A percentile compares a stretch with the other conserved stretches of the same genome.
Evolutionary conservation across 92 coral and sea anemone genomes (phyloP).

Genomic region (Galaxea fascicularis): DNA sequence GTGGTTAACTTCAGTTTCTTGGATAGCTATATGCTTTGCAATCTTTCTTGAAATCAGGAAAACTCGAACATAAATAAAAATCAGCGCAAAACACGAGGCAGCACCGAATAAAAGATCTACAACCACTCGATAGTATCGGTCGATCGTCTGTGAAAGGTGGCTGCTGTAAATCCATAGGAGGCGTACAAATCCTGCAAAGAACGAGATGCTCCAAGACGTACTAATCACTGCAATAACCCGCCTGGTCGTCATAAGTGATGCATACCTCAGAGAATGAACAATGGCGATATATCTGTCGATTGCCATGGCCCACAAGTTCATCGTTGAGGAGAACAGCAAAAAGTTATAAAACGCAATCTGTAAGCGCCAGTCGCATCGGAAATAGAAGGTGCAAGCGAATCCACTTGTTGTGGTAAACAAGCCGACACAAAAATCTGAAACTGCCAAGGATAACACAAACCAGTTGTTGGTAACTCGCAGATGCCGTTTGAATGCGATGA

Average conservation of each 20-base stretch:
- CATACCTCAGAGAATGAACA: conserved; percentile 73
- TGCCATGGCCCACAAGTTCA: conserved; percentile 82
- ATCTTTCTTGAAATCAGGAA: conserved; percentile 51
- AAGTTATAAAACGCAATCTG: conserved; percentile 63
- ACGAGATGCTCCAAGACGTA: conserved; percentile 76
- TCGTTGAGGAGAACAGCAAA: conserved; percentile 69
- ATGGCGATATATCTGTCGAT: conserved; percentile 82
- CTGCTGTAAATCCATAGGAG: conserved; percentile 39
- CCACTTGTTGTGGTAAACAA: conserved; percentile 61
- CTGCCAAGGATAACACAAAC: conserved; percentile 74
- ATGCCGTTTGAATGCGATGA: conserved; percentile 56
- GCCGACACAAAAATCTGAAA: conserved; percentile 73
- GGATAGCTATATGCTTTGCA: conserved; percentile 27
- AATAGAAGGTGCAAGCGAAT: conserved; percentile 51
- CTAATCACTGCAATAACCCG: conserved; percentile 57
- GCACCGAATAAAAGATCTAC: conserved; percentile 38
- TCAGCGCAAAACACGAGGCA: conserved; percentile 50
- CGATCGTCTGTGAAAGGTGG: neutral
- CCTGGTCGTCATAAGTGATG: conserved; percentile 57
- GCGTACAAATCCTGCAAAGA: conserved; percentile 36
- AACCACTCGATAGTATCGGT: conserved; percentile 30
- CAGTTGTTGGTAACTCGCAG: conserved; percentile 71
- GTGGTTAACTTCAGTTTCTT: conserved; percentile 9
- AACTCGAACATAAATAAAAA: conserved; percentile 49
- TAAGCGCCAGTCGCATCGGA: conserved; percentile 49